Evolutionary conservation across 2,888 invertebrate species (phyloP).

Genomic region (Imbricaverruca yamaguchii): DNA sequence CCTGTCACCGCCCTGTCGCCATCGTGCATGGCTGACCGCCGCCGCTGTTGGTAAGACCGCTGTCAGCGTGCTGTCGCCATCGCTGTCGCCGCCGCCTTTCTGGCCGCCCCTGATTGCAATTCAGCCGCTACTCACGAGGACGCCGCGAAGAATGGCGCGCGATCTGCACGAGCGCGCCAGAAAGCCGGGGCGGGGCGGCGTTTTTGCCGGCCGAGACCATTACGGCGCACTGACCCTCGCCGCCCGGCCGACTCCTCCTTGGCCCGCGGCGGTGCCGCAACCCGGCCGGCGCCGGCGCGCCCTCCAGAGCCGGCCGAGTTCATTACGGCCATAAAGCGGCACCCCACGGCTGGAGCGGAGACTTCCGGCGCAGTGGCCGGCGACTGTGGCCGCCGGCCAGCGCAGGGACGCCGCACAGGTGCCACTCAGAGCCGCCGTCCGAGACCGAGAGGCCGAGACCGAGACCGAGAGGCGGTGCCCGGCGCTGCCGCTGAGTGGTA

Average conservation of each 20-base stretch:
- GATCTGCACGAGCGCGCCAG: conserved; percentile 13
- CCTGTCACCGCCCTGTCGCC: too few relatives aligned
- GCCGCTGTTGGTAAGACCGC: not conserved
- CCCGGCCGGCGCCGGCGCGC: too few relatives aligned
- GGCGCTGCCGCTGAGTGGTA: too few relatives aligned
- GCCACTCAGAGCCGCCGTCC: too few relatives aligned
- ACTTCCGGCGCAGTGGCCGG: not conserved
- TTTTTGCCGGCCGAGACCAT: conserved; percentile 2
- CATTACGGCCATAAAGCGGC: too few relatives aligned
- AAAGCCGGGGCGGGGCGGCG: conserved; percentile 19
- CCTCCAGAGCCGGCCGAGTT: too few relatives aligned
- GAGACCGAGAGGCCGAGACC: too few relatives aligned
- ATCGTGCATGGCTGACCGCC: not conserved
- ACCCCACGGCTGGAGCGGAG: not conserved
- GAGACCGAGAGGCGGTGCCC: too few relatives aligned
- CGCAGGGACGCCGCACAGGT: too few relatives aligned
- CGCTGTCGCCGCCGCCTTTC: not conserved
- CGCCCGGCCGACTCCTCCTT: too few relatives aligned
- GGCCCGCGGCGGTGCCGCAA: not conserved
- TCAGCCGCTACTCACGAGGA: not conserved
- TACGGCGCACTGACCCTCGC: conserved; percentile 9
- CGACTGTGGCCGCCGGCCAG: not conserved
- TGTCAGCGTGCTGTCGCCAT: not conserved
- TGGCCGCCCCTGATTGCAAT: not conserved
- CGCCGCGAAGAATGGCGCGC: not conserved